phyloP scores from a whole-genome alignment of 2,888 invertebrate genomes.

The Morpho deidamia region DNA sequence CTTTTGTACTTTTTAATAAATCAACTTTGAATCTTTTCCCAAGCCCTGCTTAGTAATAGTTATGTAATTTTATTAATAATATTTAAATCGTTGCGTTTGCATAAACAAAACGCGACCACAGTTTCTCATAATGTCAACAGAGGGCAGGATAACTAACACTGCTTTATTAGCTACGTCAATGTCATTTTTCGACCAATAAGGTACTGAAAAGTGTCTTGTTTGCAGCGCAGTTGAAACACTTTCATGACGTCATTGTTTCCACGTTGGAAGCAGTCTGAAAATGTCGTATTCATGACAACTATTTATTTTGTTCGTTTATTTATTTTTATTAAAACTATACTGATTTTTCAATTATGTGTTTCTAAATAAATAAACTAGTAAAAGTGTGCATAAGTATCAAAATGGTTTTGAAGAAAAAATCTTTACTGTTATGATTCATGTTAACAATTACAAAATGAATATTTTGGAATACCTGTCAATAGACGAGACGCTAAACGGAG shows the following conservation, averaged over 20 bases:
- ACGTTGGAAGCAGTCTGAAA: slow-evolving; percentile 79
- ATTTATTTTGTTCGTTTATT: slow-evolving; percentile 45
- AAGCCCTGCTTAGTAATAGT: no score
- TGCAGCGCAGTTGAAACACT: slow-evolving; percentile 26
- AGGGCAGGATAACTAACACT: slow-evolving; percentile 43
- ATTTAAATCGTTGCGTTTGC: background rate
- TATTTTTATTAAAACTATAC: slow-evolving; percentile 28
- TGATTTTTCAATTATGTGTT: slow-evolving; percentile 9
- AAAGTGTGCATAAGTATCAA: slow-evolving; percentile 23
- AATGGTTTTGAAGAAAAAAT: slow-evolving; percentile 33
- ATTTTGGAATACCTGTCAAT: slow-evolving; percentile 60
- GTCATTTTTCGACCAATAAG: slow-evolving; percentile 52
- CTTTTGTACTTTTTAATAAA: no score
- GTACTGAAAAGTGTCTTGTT: slow-evolving; percentile 55
- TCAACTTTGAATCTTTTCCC: no score
- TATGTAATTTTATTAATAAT: no score
- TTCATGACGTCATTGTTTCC: slow-evolving; percentile 82
- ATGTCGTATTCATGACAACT: slow-evolving; percentile 52
- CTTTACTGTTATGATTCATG: slow-evolving; percentile 51
- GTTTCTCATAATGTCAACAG: slow-evolving; percentile 30
- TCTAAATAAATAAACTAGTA: slow-evolving; percentile 8
- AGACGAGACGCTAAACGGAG: slow-evolving; percentile 47
- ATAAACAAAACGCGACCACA: slow-evolving; percentile 7
- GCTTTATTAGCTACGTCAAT: slow-evolving; percentile 37
- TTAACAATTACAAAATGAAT: slow-evolving; percentile 54